Evolutionary conservation across 2,888 invertebrate species (phyloP).

Genomic region (Stenchaetothrips biformis): DNA sequence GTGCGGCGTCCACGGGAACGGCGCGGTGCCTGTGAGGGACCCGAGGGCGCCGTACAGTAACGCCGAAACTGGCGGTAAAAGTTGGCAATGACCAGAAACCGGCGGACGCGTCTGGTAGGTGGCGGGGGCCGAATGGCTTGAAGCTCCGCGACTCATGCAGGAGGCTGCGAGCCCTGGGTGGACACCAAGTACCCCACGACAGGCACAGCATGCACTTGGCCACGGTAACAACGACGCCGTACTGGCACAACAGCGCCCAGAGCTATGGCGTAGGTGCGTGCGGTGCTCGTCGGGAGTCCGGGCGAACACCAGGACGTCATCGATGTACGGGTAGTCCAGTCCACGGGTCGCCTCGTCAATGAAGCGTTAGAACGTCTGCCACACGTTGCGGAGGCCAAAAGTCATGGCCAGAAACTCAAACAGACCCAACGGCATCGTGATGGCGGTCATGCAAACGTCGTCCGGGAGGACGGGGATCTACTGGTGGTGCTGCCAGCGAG

Average conservation of each 20-base stretch:
- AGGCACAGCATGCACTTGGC: constrained; percentile 35
- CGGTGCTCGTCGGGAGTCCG: constrained; percentile 30
- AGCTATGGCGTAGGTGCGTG: constrained; percentile 31
- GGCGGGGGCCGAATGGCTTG: too few species aligned
- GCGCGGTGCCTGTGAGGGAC: too few species aligned
- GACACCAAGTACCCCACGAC: too few species aligned
- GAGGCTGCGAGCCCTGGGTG: too few species aligned
- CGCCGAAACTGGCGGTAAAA: too few species aligned
- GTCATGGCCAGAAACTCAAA: constrained; percentile 43
- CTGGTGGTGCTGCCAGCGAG: constrained; percentile 40
- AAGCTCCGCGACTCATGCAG: too few species aligned
- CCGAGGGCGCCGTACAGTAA: too few species aligned
- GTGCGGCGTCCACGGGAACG: too few species aligned
- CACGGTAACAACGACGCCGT: neutral
- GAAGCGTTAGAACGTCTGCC: constrained; percentile 45
- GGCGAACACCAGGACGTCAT: constrained; percentile 40
- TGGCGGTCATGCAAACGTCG: constrained; percentile 44
- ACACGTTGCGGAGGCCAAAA: constrained; percentile 45
- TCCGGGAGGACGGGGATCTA: constrained; percentile 43
- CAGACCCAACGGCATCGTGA: constrained; percentile 43
- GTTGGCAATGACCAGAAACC: too few species aligned
- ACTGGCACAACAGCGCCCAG: constrained; percentile 29
- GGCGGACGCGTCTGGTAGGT: too few species aligned
- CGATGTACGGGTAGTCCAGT: constrained; percentile 40
- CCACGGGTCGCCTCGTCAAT: constrained; percentile 41